Conservation (phyloP, 2,797 vertebrate species). For the Fundulus diaphanus region DNA sequence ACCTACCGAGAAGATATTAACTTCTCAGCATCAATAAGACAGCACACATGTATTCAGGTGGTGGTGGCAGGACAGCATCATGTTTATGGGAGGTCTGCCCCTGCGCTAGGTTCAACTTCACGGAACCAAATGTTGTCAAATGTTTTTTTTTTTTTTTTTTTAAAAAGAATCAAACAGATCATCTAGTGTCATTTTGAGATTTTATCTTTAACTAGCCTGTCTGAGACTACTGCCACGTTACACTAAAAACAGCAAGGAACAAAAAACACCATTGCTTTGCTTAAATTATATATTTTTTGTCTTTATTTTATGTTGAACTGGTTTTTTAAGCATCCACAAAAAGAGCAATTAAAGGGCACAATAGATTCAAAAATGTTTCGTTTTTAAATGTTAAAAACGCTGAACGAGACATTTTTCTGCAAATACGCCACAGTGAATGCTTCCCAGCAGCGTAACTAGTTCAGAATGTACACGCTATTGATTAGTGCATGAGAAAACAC, state of each 20-base stretch:
- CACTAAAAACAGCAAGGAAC: background rate
- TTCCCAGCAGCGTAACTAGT: background rate
- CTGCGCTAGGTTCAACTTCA: background rate
- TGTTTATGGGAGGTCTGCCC: background rate
- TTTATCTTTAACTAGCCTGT: background rate
- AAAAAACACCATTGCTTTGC: background rate
- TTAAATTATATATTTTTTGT: background rate
- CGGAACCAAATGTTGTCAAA: background rate
- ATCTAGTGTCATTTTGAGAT: background rate
- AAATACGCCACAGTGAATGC: background rate
- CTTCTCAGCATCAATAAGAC: background rate
- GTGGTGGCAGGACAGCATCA: background rate
- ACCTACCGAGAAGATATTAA: background rate
- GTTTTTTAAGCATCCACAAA: background rate
- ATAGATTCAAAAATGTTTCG: too few relatives aligned
- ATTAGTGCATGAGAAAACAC: conserved; percentile 14
- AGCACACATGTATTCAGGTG: background rate
- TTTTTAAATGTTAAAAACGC: background rate
- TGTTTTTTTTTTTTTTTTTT: too few relatives aligned
- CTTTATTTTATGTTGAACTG: too few relatives aligned
- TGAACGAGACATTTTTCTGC: background rate
- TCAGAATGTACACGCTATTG: background rate
- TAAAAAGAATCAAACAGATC: background rate
- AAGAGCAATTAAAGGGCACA: background rate
- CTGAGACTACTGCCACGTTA: background rate